Percentiles rank a stretch among this genome's conserved stretches.
Evolutionary conservation across 2,113 vertebrate species (phyloP).

Genomic region (Mola mola): DNA sequence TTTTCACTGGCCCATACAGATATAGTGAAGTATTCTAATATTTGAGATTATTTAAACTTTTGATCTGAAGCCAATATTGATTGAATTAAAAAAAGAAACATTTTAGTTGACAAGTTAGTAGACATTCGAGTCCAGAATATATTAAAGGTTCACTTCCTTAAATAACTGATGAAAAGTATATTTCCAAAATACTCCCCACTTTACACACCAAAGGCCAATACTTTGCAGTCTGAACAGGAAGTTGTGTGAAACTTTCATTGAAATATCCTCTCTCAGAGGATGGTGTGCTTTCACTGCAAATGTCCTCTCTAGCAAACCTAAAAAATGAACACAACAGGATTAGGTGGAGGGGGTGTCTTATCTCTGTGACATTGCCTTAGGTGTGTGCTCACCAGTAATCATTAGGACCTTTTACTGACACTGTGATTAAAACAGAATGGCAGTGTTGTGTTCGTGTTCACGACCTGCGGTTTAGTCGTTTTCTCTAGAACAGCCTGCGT

Average conservation of each 20-base stretch:
- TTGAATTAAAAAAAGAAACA: too few relatives aligned
- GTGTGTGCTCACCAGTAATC: not conserved
- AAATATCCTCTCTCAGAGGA: not conserved
- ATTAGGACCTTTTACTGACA: not conserved
- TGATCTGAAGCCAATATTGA: too few relatives aligned
- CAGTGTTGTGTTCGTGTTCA: not conserved
- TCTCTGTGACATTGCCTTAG: slow-evolving; percentile 2
- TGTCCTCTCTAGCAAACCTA: not conserved
- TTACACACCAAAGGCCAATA: slow-evolving; percentile 2
- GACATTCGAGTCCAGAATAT: too few relatives aligned
- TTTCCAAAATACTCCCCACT: not conserved
- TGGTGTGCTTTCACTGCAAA: not conserved
- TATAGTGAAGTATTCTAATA: too few relatives aligned
- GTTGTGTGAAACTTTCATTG: slow-evolving; percentile 18
- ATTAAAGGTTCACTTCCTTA: too few relatives aligned
- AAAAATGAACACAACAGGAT: too few relatives aligned
- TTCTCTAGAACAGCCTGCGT: not conserved
- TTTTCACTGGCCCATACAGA: too few relatives aligned
- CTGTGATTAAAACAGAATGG: too few relatives aligned
- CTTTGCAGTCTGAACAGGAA: slow-evolving; percentile 46
- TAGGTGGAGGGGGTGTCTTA: not conserved
- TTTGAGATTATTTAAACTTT: too few relatives aligned
- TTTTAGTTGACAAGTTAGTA: too few relatives aligned
- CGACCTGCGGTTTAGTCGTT: not conserved
- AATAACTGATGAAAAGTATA: too few relatives aligned